Percentiles rank a stretch among this genome's conserved stretches.
These are phyloP conservation scores for Meloidogyne hapla DNA, from an alignment of 1,140 invertebrate species.

Conservation along the genomic window DNA sequence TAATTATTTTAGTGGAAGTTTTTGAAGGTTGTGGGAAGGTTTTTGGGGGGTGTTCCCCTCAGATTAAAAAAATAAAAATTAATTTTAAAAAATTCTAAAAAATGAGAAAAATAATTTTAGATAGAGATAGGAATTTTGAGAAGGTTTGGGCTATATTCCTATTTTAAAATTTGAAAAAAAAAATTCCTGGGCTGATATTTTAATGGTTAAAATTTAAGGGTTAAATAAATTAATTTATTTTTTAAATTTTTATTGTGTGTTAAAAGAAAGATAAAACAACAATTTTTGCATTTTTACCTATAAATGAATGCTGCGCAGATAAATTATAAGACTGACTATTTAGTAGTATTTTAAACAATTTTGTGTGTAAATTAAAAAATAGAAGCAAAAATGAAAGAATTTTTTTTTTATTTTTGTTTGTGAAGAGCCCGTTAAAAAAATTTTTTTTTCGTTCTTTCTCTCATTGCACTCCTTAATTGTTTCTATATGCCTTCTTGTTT, in stretches of 20 bases:
- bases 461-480: not conserved
- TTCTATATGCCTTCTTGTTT: not conserved
- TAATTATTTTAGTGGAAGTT: no score
- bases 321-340: not conserved
- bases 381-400: not conserved
- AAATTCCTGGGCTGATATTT: no score
- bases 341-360: not conserved
- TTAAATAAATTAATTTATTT: not conserved
- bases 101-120: no score
- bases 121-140: no score
- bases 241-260: not conserved
- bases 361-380: not conserved
- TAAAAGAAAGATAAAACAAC: not conserved
- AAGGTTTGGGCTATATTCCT: no score
- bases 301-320: not conserved
- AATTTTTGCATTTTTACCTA: not conserved
- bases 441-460: not conserved
- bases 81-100: no score
- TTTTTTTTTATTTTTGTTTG: not conserved
- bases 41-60: no score
- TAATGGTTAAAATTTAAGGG: not conserved
- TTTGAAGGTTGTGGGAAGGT: no score
- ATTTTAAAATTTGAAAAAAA: no score
- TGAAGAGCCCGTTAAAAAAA: not conserved
- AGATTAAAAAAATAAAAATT: no score